These are phyloP conservation scores for Tridacna crocea DNA, from an alignment of 2,888 invertebrate species.

Conservation along the genomic window DNA sequence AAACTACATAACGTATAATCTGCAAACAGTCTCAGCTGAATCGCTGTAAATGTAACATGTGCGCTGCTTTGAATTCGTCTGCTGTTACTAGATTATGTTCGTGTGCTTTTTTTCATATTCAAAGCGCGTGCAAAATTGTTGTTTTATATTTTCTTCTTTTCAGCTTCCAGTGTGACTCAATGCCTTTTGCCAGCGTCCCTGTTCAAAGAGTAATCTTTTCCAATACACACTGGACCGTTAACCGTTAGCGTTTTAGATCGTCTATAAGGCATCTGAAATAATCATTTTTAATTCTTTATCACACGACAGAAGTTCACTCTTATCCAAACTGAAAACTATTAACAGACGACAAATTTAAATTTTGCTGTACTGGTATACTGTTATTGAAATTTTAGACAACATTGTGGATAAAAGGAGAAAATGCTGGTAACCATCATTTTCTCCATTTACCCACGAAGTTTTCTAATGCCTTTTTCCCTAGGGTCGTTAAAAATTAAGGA, in stretches of 20 bases:
- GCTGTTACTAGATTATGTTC: slow-evolving; percentile 18
- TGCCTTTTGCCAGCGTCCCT: slow-evolving; percentile 2
- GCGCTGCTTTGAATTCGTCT: slow-evolving; percentile 16
- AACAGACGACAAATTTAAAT: neutral
- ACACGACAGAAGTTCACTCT: neutral
- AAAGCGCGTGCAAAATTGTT: slow-evolving; percentile 11
- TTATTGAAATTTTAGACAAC: neutral
- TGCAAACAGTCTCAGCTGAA: neutral
- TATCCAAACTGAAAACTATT: neutral
- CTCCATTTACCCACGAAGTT: neutral
- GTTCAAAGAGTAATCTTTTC: slow-evolving; percentile 6
- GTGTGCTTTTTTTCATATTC: neutral
- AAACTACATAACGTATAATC: too few species aligned
- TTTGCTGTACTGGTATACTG: neutral
- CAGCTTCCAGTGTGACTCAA: slow-evolving; percentile 19
- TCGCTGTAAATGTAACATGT: neutral
- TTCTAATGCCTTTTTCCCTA: neutral
- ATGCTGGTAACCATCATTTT: neutral
- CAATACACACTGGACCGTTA: slow-evolving; percentile 12
- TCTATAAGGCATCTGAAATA: slow-evolving; percentile 15
- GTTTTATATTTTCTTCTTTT: neutral
- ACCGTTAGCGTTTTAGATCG: slow-evolving; percentile 12
- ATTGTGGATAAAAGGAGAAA: neutral
- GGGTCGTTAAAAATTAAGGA: too few species aligned
- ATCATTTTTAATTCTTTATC: slow-evolving; percentile 5